Conservation (phyloP, 2,113 vertebrate species). For the Peromyscus leucopus region DNA sequence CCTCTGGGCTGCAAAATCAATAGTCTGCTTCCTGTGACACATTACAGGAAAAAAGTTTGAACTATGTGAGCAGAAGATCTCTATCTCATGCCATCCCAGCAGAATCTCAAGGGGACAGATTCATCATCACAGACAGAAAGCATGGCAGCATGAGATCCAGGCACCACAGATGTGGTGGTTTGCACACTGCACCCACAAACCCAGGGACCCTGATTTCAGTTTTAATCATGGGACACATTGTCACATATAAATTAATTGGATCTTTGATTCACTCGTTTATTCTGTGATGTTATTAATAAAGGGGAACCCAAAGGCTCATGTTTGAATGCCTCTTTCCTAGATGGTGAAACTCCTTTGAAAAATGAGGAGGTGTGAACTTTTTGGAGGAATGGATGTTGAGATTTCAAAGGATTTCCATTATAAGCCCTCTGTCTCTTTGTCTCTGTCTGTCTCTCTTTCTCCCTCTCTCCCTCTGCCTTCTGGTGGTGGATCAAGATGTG, state of each 20-base stretch:
- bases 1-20: not conserved
- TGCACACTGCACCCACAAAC: not conserved
- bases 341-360: not conserved
- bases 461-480: not conserved
- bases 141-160: not conserved
- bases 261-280: not conserved
- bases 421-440: not conserved
- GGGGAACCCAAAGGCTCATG: not conserved
- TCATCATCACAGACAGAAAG: too few species aligned
- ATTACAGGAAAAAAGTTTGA: not conserved
- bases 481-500: not conserved
- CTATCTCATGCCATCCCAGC: not conserved
- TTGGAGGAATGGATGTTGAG: not conserved
- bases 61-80: not conserved
- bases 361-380: not conserved
- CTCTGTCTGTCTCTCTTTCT: too few species aligned
- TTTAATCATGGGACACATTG: not conserved
- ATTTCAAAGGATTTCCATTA: too few species aligned
- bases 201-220: not conserved
- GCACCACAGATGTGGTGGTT: not conserved
- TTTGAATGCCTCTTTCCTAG: not conserved
- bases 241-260: not conserved
- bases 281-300: not conserved
- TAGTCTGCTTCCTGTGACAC: not conserved
- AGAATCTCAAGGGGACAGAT: too few species aligned